Evolutionary conservation across 1,140 invertebrate species (phyloP), one percentile per base, ranked within the genome.

Genomic region (Sitobion miscanthi): DNA sequence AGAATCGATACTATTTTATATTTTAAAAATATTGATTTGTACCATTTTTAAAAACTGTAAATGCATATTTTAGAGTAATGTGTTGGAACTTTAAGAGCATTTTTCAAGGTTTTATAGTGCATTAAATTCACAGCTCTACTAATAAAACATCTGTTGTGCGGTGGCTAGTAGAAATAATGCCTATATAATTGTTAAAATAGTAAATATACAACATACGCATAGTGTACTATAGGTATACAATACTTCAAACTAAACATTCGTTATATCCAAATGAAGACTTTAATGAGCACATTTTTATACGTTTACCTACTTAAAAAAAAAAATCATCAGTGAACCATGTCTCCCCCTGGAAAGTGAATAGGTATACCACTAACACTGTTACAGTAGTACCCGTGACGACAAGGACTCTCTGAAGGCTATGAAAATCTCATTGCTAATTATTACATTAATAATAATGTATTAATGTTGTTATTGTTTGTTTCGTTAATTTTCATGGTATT

Each of bases 371-470:
- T 38, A 1, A 54, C 11, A 17, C 35, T 9, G 21, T 83, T 21
- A 6, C 42, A 47, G 42, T 47, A 92, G 21, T 54, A 83, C 47
- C 77, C 77, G 21, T 85, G 91, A 92, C 77, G 69, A 52, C 91
- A 92, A 92, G 91, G 91, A 83, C 91, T 92, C 47, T 1, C 21
- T 1, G 91, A 92, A 92, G 91, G 91, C 14, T 38, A 42, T 89
- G 38, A 57, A 89, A 35, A 54, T 42, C 21, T 2, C 47, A 38
- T 49, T n/a, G 86, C 30, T 87, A 49, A 87, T 87, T 87, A 87
- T 35, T 85, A 42, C 62, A 77, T 17, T 77, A 77, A 77, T 77
- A 35, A 25, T 30, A 30, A 30, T 85, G 38, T 77, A 35, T 11
- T 30, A 30, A 30, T 85, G 38, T 85, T 42, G 83, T 85, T 85